phyloP scores from a whole-genome alignment of 1,140 invertebrate genomes.

The Cylas formicarius region DNA sequence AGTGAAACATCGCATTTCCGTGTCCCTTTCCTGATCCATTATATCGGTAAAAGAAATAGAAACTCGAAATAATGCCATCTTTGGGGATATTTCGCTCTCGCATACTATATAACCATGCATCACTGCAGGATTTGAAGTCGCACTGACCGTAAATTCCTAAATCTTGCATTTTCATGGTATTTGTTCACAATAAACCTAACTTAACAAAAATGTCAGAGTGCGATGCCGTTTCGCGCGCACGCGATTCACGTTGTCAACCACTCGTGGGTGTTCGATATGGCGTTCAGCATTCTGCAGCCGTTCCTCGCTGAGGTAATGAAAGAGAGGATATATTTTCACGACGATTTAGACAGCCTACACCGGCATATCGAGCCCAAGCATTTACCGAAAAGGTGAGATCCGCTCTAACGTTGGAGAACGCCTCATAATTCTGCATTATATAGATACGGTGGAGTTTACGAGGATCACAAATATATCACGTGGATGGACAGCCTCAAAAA shows the following conservation, averaged over 20 bases:
- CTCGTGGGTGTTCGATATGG: slow-evolving; percentile 71
- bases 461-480: slow-evolving; percentile 61
- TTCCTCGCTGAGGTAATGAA: slow-evolving; percentile 60
- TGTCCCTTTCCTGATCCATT: no score
- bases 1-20: no score
- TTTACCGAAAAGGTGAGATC: slow-evolving; percentile 53
- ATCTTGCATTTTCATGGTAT: no score
- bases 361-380: slow-evolving; percentile 61
- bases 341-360: slow-evolving; percentile 66
- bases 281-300: slow-evolving; percentile 69
- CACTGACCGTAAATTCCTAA: no score
- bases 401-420: neutral
- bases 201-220: slow-evolving; percentile 55
- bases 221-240: slow-evolving; percentile 63
- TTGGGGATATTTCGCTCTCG: no score
- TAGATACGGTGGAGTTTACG: slow-evolving; percentile 57
- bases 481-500: slow-evolving; percentile 61
- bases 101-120: no score
- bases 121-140: no score
- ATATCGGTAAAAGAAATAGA: no score
- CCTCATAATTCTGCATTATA: neutral
- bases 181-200: no score
- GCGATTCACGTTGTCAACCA: slow-evolving; percentile 72
- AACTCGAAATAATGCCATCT: no score
- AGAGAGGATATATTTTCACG: slow-evolving; percentile 65